Conservation (phyloP, 2,797 vertebrate species). For the Acrossocheilus fasciatus region DNA sequence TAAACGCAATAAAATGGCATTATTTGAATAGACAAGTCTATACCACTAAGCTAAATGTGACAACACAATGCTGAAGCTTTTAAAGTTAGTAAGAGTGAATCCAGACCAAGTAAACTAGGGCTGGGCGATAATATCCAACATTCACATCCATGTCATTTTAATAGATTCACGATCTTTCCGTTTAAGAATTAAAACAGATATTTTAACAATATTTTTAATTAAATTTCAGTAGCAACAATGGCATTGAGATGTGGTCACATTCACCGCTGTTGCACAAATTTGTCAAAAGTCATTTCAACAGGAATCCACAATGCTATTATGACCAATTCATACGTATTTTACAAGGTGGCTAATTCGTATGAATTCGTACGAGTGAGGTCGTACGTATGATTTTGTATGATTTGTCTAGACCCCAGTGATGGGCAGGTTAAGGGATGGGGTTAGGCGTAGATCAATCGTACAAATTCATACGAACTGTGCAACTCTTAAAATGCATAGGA, state of each 20-base stretch:
- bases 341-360: background rate
- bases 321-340: background rate
- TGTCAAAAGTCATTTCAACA: background rate
- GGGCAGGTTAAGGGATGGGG: no score
- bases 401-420: background rate
- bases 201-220: no score
- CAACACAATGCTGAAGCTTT: conserved; percentile 7
- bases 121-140: background rate
- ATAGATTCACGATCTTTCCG: background rate
- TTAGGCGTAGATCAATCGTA: background rate
- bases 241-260: background rate
- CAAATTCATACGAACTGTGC: background rate
- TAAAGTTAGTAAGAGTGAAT: background rate
- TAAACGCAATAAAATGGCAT: background rate
- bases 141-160: background rate
- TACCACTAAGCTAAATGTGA: background rate
- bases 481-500: background rate
- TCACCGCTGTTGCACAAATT: background rate
- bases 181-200: background rate
- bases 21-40: background rate
- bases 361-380: background rate
- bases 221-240: background rate
- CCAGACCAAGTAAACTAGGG: background rate
- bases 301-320: background rate
- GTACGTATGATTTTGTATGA: background rate